Percentiles rank a stretch among this genome's conserved stretches.
These are phyloP conservation scores for Oxytorus armatus DNA, from an alignment of 2,888 invertebrate species.

Conservation along the genomic window DNA sequence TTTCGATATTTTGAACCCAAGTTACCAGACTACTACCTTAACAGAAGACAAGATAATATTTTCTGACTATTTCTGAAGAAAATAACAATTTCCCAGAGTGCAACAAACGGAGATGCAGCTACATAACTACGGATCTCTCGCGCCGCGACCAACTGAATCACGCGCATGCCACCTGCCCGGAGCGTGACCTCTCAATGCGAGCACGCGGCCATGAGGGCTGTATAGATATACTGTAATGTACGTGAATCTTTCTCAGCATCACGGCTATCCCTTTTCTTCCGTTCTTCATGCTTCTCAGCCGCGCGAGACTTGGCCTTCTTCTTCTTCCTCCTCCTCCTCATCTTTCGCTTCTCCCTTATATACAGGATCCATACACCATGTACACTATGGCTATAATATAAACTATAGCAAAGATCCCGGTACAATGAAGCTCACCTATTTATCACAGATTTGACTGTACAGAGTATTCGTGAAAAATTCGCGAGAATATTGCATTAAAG, in stretches of 20 bases:
- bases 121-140: conserved; percentile 55
- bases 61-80: too few species aligned
- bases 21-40: too few species aligned
- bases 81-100: conserved; percentile 1
- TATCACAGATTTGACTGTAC: background rate
- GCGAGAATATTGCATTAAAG: conserved; percentile 16
- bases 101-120: conserved; percentile 47
- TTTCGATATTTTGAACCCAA: too few species aligned
- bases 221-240: conserved; percentile 57
- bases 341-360: conserved; percentile 27
- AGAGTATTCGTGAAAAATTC: background rate
- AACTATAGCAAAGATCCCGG: background rate
- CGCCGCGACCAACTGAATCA: conserved; percentile 77
- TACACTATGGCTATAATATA: background rate
- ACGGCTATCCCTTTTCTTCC: conserved; percentile 56
- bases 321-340: too few species aligned
- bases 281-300: conserved; percentile 51
- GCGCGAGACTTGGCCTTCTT: conserved; percentile 46
- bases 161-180: conserved; percentile 81
- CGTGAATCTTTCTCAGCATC: conserved; percentile 61
- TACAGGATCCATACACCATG: background rate
- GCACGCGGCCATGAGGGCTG: conserved; percentile 63
- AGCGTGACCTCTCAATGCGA: conserved; percentile 81
- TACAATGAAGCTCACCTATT: conserved; percentile 4
- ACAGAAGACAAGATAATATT: too few species aligned